Base-by-base conservation (phyloP, 2,888 invertebrate genomes). In the Encarsia formosa region DNA sequence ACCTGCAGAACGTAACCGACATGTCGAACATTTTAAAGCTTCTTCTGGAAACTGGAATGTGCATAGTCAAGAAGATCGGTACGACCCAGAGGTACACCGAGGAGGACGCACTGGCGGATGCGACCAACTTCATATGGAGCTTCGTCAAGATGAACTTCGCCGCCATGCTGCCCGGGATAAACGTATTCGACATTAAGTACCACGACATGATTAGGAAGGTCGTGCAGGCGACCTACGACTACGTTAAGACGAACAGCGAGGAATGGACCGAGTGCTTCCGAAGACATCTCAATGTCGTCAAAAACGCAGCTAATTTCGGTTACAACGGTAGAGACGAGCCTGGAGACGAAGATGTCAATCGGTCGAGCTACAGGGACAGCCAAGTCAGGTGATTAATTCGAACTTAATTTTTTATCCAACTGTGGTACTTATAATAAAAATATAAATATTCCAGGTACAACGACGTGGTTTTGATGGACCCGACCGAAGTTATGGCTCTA, bases 81-180 rank as follows among this genome's bases (percentile, higher is more conserved):
- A 5, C 9, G 8, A 31, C 16, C 13, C 13, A 5, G 5, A 11
- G 2, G 8, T 46, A 46, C 37, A 44, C 51, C 4, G 38, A 16
- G 9, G 49, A 52, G 2, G 34, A 49, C 8, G 3, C 23, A 5
- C 40, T 49, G 5, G 11, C 23, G 3, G 45, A 52, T 16, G 32
- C 34, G n/a, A 42, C 52, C 4, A 52, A 52, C 16, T 56, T 52
- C 19, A 11, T 56, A 24, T 56, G 56, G 52, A 1, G 18, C 4
- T 1, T 45, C 0, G n/a, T 49, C 1, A 56, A 56, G 35, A 23
- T 43, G 1, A 52, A 56, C 26, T 37, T 52, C 5, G n/a, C 19
- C 1, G 22, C 18, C 1, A n/a, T 5, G 2, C 6, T 46, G 2
- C 50, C 51, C 6, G 37, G 37, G 5, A 9, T 54, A 16, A 13